Evolutionary conservation across 2,797 vertebrate species (phyloP).

Genomic region (Onychomys leucogaster): DNA sequence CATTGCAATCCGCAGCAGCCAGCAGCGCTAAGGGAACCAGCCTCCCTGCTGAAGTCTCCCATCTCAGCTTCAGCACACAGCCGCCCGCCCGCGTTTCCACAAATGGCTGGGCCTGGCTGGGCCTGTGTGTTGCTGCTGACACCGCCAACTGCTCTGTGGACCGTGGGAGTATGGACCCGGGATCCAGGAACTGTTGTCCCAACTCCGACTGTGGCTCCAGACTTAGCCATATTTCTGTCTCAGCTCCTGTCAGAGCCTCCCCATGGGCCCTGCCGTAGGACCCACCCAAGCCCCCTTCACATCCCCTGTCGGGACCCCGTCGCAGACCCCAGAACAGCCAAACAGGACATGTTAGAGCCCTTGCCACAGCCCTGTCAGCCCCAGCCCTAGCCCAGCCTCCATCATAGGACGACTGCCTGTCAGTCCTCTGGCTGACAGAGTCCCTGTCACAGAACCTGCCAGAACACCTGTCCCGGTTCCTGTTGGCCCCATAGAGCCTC

Average conservation of each 20-base stretch:
- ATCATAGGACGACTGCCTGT: too few species aligned
- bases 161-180: conserved; percentile 71
- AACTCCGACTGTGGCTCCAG: conserved; percentile 69
- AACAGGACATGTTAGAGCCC: background rate
- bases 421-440: background rate
- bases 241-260: background rate
- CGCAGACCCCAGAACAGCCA: background rate
- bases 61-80: conserved; percentile 38
- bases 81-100: background rate
- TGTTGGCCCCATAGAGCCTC: background rate
- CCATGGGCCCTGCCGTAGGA: background rate
- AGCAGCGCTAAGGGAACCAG: background rate
- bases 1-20: rapidly evolving
- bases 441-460: background rate
- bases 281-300: background rate
- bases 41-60: background rate
- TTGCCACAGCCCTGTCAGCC: background rate
- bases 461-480: background rate
- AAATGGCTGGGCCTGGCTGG: conserved; percentile 59
- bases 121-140: conserved; percentile 69
- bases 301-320: background rate
- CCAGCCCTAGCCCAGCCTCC: background rate
- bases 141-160: conserved; percentile 70
- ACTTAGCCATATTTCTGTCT: conserved; percentile 62
- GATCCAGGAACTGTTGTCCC: conserved; percentile 74